Evolutionary conservation across 2,113 vertebrate species (phyloP), one percentile per base, ranked within the genome.

Genomic region (Caloenas nicobarica): DNA sequence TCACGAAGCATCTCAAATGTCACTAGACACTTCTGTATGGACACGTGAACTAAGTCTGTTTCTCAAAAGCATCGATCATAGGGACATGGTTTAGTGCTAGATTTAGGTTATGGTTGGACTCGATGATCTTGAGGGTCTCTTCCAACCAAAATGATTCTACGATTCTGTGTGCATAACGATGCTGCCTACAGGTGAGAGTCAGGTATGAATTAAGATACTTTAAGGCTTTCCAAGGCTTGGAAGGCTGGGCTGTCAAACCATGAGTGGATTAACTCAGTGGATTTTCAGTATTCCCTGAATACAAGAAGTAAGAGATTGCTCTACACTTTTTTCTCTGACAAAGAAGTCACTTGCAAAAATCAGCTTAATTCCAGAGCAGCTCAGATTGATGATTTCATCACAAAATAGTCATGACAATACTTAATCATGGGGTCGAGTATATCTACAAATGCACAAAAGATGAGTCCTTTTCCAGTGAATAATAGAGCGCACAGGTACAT

Each of bases 321-420:
- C 34, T 62, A 6, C 31, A 38, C 11, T 10, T 64, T 87, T 60
- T 83, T 6, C 42, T 56, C 51, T 44, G 48, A 83, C 31, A 69
- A 81, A 42, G 29, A 80, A 60, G 36, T 38, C 70, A 31, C 54
- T 87, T 92, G 42, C 51, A 89, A 73, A 77, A 81, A 54, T 72
- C 50, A 82, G 16, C 74, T 88, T 53, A 54, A 82, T 76, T 90
- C 48, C 34, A 57, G 70, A 80, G 33, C 34, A 82, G 50, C 42
- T 89, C 7, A 66, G 74, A 60, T 78, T 60, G 88, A 80, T 36
- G 42, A 79, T 79, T 96, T 78, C 60, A 87, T 81, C 80, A 83
- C 33, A 66, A 86, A 94, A 81, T 16, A 84, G 19, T 70, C 72
- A 31, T 90, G 89, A 62, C 87, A 94, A 93, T 86, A 69, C 82